These are phyloP conservation scores for Sparidentex hasta DNA, from an alignment of 2,797 vertebrate genomes.

Conservation along the genomic window DNA sequence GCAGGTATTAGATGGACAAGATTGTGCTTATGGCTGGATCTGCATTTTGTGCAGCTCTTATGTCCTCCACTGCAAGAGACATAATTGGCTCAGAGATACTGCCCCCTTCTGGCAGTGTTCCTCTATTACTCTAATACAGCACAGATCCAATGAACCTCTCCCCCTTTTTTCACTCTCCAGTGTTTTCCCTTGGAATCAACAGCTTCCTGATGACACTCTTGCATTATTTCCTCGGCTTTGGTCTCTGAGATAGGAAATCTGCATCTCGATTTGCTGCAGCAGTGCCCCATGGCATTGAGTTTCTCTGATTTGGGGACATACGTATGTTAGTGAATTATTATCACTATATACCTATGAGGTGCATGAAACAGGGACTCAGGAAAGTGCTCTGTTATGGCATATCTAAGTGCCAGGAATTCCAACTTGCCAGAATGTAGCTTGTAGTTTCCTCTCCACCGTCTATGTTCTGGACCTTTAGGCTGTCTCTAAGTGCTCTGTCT, in stretches of 20 bases:
- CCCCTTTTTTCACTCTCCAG: neutral
- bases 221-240: neutral
- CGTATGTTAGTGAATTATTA: conserved; percentile 16
- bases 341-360: neutral
- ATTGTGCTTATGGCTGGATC: conserved; percentile 1
- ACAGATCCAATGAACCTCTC: neutral
- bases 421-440: neutral
- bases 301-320: conserved; percentile 18
- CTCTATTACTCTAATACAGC: neutral
- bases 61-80: neutral
- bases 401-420: neutral
- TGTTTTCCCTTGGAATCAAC: neutral
- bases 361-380: neutral
- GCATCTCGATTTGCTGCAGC: neutral
- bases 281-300: neutral
- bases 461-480: neutral
- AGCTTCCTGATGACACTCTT: neutral
- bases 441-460: neutral
- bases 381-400: neutral
- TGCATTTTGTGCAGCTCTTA: conserved; percentile 11
- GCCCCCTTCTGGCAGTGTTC: neutral
- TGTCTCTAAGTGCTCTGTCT: no score
- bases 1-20: neutral
- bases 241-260: neutral
- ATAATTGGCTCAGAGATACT: neutral